Evolutionary conservation across 2,113 vertebrate species (phyloP), one percentile per base, ranked within the genome.

Genomic region (Jacana jacana): DNA sequence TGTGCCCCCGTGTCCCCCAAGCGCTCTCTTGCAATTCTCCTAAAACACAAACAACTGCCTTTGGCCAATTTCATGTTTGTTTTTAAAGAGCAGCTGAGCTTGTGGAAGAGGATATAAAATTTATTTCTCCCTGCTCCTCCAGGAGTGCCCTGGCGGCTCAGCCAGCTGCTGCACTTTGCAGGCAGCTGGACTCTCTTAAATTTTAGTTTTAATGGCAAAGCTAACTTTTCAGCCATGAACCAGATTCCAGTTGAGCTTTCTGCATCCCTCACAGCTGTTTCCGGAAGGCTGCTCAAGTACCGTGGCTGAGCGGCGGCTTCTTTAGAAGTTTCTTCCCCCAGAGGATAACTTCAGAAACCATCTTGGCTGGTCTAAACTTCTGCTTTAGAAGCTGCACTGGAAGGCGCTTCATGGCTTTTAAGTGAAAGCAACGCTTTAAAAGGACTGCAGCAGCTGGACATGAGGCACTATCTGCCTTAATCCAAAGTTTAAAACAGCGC

Each of bases 121-220:
- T 10, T 88, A 86, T 35, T 94, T 81, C 60, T 11, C 69, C 11
- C 60, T 70, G 13, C 49, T 89, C 48, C 64, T 82, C 25, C 69
- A 90, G 54, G 83, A 94, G 55, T 69, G 33, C 60, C 79, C 81
- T 64, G 84, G 54, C 82, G 89, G 76, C 68, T 93, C 52, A 85
- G 65, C 48, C 93, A 91, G 73, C 79, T 84, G 87, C 84, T 93
- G 76, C 66, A 87, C 48, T 97, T 91, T 72, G 79, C 80, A 93
- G 58, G 69, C 94, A 97, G 87, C 90, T 96, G 95, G 73, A 77
- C 85, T 91, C 85, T 85, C 88, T 91, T 97, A 94, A 92, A 95
- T 79, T 81, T 87, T 78, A 70, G 89, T 91, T 93, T 90, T 95
- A 91, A 87, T 24, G 18, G 81, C 52, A 93, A 91, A 96, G 95